Evolutionary conservation across 37 sponge, comb jelly and placozoan genomes (phyloP).

Genomic region (Beroe ovata): DNA sequence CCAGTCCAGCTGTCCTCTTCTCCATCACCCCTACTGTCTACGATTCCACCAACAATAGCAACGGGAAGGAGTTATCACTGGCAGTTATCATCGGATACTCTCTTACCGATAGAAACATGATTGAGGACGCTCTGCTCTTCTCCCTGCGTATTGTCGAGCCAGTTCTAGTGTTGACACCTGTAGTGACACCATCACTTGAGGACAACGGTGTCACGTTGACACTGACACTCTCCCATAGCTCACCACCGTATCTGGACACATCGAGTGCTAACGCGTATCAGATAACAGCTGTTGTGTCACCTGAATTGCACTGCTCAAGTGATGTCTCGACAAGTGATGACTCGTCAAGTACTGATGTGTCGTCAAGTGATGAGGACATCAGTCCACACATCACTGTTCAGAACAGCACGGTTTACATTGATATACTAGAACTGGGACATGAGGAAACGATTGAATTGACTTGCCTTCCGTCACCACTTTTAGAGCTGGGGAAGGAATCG

Average conservation of each 20-base stretch:
- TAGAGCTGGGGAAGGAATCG: neutral
- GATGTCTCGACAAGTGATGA: neutral
- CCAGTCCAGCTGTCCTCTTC: neutral
- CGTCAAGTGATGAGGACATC: neutral
- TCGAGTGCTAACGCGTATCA: slow-evolving; percentile 34
- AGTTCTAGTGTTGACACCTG: neutral
- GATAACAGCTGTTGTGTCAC: neutral
- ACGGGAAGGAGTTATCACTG: neutral
- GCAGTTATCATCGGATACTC: slow-evolving; percentile 23
- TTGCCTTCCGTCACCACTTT: neutral
- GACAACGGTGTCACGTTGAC: neutral
- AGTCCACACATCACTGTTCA: neutral
- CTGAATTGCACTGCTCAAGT: neutral
- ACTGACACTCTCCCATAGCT: slow-evolving; percentile 19
- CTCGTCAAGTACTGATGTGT: neutral
- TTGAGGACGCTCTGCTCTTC: slow-evolving; percentile 39
- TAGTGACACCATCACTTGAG: neutral
- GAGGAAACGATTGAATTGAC: neutral
- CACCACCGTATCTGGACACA: slow-evolving; percentile 29
- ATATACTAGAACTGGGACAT: neutral
- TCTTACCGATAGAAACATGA: slow-evolving; percentile 8
- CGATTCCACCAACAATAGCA: neutral
- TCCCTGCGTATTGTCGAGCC: slow-evolving; percentile 32
- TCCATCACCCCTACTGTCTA: neutral
- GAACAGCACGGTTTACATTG: neutral